Percentiles rank a stretch among this genome's conserved stretches.
Evolutionary conservation across 2,797 vertebrate genomes (phyloP).

Genomic region (Yasuhikotakia modesta): DNA sequence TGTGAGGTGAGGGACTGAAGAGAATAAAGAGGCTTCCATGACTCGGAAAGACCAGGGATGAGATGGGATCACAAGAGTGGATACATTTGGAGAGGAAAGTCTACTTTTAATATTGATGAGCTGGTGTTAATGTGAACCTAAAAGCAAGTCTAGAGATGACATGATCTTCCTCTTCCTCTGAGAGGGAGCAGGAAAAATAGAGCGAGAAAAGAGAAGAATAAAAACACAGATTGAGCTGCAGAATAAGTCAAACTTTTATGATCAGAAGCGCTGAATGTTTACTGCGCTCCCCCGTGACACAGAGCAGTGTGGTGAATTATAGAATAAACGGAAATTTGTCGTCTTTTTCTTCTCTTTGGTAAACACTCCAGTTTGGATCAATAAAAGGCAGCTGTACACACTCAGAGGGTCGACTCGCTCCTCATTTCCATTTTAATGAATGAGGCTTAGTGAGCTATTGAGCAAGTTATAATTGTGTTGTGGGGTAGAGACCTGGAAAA

Average conservation of each 20-base stretch:
- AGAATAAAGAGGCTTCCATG: conserved; percentile 34
- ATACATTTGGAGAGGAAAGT: conserved; percentile 56
- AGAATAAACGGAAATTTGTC: conserved; percentile 59
- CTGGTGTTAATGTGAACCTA: conserved; percentile 58
- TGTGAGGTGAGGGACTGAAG: neutral
- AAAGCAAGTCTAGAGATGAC: conserved; percentile 37
- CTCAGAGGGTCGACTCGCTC: conserved; percentile 41
- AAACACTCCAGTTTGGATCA: conserved; percentile 53
- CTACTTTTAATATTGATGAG: conserved; percentile 61
- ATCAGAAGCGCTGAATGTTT: conserved; percentile 61
- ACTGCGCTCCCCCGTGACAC: conserved; percentile 48
- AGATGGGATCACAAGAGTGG: conserved; percentile 60
- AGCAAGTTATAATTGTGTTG: conserved; percentile 60
- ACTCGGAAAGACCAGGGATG: conserved; percentile 48
- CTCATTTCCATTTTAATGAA: conserved; percentile 69
- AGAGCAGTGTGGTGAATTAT: conserved; percentile 65
- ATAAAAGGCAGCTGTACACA: conserved; percentile 57
- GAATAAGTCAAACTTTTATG: conserved; percentile 55
- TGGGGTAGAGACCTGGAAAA: conserved; percentile 44
- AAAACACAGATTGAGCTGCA: conserved; percentile 45
- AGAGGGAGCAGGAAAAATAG: conserved; percentile 42
- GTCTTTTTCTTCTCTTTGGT: conserved; percentile 60
- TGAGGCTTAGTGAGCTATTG: conserved; percentile 58
- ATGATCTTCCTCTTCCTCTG: conserved; percentile 28
- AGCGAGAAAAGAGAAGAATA: conserved; percentile 31